These are phyloP conservation scores for Phalacrocorax aristotelis DNA, from an alignment of 2,113 vertebrate species.

Conservation along the genomic window DNA sequence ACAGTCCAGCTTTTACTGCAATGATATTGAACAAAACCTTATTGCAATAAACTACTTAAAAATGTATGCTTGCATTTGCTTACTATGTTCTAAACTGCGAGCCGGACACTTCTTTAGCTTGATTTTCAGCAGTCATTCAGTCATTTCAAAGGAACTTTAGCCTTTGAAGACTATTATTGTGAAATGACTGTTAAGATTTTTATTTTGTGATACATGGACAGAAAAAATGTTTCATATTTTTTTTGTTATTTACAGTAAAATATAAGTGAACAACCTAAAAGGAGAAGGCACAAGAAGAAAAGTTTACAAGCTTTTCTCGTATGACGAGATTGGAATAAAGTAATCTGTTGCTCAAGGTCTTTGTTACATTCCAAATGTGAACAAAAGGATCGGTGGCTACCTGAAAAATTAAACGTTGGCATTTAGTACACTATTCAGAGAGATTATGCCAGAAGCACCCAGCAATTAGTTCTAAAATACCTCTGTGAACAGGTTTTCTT, in stretches of 20 bases:
- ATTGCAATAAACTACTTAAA: neutral
- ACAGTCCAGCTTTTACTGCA: neutral
- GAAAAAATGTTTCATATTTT: neutral
- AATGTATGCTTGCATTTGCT: neutral
- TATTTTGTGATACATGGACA: neutral
- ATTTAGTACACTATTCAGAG: neutral
- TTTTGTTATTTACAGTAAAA: neutral
- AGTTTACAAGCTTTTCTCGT: accelerated
- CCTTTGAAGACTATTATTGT: neutral
- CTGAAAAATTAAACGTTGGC: neutral
- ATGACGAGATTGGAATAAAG: neutral
- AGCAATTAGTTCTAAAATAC: neutral
- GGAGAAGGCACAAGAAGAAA: neutral
- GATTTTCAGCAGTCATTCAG: neutral
- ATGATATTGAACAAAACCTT: neutral
- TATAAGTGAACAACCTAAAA: neutral
- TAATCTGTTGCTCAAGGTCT: neutral
- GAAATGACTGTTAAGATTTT: neutral
- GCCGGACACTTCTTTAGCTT: neutral
- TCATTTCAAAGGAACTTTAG: neutral
- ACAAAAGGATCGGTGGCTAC: neutral
- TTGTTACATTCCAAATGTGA: neutral
- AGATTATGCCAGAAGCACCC: neutral
- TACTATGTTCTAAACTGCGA: neutral
- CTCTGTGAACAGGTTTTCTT: neutral